A percentile compares a stretch with the other conserved stretches of the same genome.
phyloP scores from a whole-genome alignment of 2,113 vertebrate species.

The Procavia capensis region DNA sequence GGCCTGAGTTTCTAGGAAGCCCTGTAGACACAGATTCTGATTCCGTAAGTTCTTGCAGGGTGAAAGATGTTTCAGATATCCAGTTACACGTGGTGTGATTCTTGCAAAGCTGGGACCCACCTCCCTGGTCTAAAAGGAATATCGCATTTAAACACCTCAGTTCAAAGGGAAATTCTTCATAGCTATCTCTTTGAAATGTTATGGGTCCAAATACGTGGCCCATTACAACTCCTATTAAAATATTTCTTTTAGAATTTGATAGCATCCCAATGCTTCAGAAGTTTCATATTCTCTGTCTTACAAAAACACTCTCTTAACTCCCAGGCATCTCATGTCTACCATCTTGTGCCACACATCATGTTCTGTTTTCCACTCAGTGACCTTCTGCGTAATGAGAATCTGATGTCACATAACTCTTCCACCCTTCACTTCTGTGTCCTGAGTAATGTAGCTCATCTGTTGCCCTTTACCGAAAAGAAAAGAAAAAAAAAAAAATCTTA shows the following conservation, averaged over 20 bases:
- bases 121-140: neutral
- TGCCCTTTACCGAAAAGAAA: neutral
- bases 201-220: neutral
- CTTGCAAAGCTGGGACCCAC: neutral
- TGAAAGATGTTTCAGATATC: neutral
- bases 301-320: neutral
- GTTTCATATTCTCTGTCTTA: neutral
- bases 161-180: neutral
- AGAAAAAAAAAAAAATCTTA: neutral
- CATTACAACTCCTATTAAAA: neutral
- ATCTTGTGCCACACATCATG: neutral
- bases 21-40: neutral
- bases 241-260: conserved; percentile 4
- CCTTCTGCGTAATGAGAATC: neutral
- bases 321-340: neutral
- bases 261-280: neutral
- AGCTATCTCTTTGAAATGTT: neutral
- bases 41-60: neutral
- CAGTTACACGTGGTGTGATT: neutral
- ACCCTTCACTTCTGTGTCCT: neutral
- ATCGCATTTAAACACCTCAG: neutral
- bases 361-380: neutral
- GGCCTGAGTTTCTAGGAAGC: neutral
- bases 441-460: neutral
- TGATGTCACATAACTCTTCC: neutral